Evolutionary conservation across 2,797 vertebrate species (phyloP).

Genomic region (Aphelocoma californica): DNA sequence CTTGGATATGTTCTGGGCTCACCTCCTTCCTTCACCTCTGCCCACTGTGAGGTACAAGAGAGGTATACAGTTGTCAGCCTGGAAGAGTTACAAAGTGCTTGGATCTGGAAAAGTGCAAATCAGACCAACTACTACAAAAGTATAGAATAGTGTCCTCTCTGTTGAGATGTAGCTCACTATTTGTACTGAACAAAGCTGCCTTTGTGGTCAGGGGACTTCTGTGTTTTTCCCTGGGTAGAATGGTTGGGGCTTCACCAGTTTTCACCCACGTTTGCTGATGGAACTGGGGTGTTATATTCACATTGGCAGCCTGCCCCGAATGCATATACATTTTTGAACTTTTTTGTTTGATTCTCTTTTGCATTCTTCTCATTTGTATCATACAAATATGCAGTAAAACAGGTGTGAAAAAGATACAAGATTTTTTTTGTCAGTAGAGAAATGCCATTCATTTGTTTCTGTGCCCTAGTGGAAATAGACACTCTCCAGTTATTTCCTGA

Average conservation of each 20-base stretch:
- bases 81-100: background rate
- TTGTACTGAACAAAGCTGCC: background rate
- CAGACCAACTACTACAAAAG: background rate
- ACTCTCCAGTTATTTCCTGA: background rate
- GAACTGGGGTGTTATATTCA: background rate
- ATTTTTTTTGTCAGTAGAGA: background rate
- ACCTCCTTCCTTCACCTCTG: background rate
- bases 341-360: background rate
- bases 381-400: background rate
- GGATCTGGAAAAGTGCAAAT: background rate
- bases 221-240: background rate
- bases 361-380: background rate
- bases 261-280: background rate
- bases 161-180: background rate
- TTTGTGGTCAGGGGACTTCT: background rate
- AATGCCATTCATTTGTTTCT: background rate
- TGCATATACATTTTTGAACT: background rate
- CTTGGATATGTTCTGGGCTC: background rate
- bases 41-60: rapidly evolving
- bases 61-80: rapidly evolving
- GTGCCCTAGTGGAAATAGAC: background rate
- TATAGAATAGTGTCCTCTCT: background rate
- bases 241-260: background rate
- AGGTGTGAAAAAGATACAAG: background rate
- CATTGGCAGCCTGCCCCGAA: background rate